These are phyloP conservation scores for Furnarius figulus DNA, from an alignment of 2,113 vertebrate species.

Conservation along the genomic window DNA sequence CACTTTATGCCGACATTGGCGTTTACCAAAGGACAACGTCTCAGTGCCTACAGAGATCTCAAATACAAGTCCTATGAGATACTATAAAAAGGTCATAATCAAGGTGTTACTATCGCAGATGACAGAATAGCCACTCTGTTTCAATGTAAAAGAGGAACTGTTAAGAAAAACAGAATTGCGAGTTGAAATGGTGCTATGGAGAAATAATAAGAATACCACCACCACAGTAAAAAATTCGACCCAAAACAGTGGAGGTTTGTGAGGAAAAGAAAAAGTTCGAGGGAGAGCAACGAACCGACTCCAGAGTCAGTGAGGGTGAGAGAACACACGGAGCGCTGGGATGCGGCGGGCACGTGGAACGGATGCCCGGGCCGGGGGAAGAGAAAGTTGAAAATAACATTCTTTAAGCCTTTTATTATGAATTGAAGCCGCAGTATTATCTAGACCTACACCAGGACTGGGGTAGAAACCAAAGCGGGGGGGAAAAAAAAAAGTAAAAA, in stretches of 20 bases:
- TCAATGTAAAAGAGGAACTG: background rate
- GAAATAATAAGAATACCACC: background rate
- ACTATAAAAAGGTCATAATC: background rate
- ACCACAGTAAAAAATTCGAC: background rate
- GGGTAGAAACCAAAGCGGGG: background rate
- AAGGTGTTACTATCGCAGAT: background rate
- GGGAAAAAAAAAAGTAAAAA: background rate
- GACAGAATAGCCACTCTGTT: background rate
- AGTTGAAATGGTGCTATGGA: background rate
- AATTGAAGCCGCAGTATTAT: background rate
- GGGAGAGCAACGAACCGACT: background rate
- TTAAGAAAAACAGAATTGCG: accelerated
- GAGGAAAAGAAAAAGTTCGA: background rate
- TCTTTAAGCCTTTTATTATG: background rate
- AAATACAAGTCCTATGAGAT: background rate
- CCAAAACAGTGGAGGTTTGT: background rate
- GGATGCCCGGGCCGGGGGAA: background rate
- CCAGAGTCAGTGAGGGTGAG: background rate
- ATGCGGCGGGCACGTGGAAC: background rate
- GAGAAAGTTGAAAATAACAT: background rate
- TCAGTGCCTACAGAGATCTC: background rate
- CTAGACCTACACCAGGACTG: background rate
- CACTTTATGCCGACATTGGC: background rate
- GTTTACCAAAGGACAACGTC: background rate
- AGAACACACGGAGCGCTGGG: background rate